These are phyloP conservation scores for Meriones unguiculatus DNA, from an alignment of 2,113 vertebrate genomes.

Conservation along the genomic window DNA sequence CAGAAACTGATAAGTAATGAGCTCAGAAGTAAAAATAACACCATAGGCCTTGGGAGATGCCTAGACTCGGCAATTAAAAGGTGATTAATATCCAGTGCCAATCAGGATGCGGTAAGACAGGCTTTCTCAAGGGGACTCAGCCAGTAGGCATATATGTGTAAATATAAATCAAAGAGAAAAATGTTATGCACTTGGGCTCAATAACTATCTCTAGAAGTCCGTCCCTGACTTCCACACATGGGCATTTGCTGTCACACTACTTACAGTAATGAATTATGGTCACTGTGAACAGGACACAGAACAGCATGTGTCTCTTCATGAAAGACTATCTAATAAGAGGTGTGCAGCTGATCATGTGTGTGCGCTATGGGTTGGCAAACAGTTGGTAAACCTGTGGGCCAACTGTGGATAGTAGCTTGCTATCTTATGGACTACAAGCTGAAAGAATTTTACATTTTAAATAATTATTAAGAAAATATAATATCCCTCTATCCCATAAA, in stretches of 20 bases:
- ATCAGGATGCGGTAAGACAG: not conserved
- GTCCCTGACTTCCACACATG: not conserved
- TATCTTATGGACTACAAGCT: not conserved
- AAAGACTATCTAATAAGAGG: not conserved
- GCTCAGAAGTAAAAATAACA: not conserved
- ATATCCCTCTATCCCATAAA: not conserved
- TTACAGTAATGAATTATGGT: no score
- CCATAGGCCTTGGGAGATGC: not conserved
- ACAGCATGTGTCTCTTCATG: not conserved
- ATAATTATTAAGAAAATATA: not conserved
- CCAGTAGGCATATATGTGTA: not conserved
- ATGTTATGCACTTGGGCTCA: not conserved
- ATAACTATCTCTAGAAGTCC: not conserved
- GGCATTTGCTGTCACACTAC: not conserved
- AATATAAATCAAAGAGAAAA: not conserved
- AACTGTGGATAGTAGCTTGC: not conserved
- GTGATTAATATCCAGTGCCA: not conserved
- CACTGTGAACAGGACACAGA: not conserved
- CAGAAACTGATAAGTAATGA: not conserved
- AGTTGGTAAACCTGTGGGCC: not conserved
- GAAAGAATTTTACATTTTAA: not conserved
- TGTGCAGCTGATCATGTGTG: not conserved
- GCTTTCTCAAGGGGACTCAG: not conserved
- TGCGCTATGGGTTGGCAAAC: not conserved
- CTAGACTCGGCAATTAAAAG: not conserved